Base-by-base conservation (phyloP, 2,888 invertebrate species). In the Brachyopa scutellaris region DNA sequence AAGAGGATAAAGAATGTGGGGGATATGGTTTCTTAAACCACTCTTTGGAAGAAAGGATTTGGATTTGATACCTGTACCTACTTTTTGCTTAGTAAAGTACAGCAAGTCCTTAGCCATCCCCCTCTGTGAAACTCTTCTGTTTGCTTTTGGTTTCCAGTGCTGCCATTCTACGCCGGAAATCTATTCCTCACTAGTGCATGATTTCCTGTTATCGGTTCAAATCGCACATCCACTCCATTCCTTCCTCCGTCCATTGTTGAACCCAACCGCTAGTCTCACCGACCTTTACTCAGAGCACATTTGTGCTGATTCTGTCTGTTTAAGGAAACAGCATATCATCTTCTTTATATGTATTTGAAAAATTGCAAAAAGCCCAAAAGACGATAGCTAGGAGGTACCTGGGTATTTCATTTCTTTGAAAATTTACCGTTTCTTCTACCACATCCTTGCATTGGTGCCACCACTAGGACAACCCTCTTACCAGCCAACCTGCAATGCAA, bases 201-300 rank as follows among this genome's bases (percentile, higher is more conserved):
- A 72, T 78, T 66, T 78, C 64, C 78, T 64, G 64, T 64, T 64
- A 64, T 72, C 72, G 57, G 64, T 59, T 59, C 13, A 19, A 45
- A 62, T 49, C 23, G 6, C 66, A 61, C 26, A 61, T 7, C 42
- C 38, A 23, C 31, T 11, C 3, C 13, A 38, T 4, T 6, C n/a
- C 0, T 6, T 1, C 2, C 26, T 26, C 7, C 5, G 4, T 3
- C n/a, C 21, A 15, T 13, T 29, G 40, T 53, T 13, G 23, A 26
- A 62, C 55, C 69, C 31, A 55, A 62, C 55, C 69, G 13, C 31
- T 42, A 11, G 55, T 26, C 17, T 47, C 29, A 29, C 17, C 38
- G 17, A n/a, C 11, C 13, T 9, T 8, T 8, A 3, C 36, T 21
- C 13, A 31, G 9, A 26, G 31, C 21, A 7, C 8, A 1, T 47